Conservation (phyloP, 2,888 invertebrate species). For the Poecilus cupreus region DNA sequence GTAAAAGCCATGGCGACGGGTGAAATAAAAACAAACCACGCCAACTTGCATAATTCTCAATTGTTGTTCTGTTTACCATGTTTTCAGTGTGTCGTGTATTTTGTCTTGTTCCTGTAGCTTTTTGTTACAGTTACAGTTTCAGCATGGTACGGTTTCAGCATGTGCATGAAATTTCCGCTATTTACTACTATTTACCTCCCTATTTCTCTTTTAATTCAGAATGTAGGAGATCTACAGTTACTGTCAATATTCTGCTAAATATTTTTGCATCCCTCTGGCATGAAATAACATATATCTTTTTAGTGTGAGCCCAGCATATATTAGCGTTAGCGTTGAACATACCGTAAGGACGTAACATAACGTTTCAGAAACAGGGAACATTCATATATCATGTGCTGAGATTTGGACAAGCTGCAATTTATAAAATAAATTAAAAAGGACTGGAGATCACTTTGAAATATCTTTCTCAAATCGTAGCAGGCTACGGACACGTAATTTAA, state of each 20-base stretch:
- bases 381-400: conserved; percentile 34
- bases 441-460: conserved; percentile 25
- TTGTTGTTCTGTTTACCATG: conserved; percentile 45
- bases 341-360: neutral
- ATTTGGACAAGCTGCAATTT: conserved; percentile 20
- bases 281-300: too few relatives aligned
- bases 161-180: neutral
- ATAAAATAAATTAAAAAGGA: conserved; percentile 37
- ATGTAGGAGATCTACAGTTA: too few relatives aligned
- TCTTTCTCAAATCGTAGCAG: neutral
- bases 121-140: neutral
- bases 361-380: neutral
- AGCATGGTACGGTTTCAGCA: conserved; percentile 7
- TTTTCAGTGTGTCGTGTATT: neutral
- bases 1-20: neutral
- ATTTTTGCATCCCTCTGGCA: too few relatives aligned
- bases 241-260: too few relatives aligned
- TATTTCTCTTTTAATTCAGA: neutral
- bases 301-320: neutral
- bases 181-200: neutral
- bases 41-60: conserved; percentile 47
- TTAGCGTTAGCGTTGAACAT: neutral
- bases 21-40: conserved; percentile 19
- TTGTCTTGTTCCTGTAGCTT: neutral
- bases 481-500: neutral